Percentiles rank a stretch among this genome's conserved stretches.
phyloP scores from a whole-genome alignment of 2,797 vertebrate genomes.

The Chelon auratus region DNA sequence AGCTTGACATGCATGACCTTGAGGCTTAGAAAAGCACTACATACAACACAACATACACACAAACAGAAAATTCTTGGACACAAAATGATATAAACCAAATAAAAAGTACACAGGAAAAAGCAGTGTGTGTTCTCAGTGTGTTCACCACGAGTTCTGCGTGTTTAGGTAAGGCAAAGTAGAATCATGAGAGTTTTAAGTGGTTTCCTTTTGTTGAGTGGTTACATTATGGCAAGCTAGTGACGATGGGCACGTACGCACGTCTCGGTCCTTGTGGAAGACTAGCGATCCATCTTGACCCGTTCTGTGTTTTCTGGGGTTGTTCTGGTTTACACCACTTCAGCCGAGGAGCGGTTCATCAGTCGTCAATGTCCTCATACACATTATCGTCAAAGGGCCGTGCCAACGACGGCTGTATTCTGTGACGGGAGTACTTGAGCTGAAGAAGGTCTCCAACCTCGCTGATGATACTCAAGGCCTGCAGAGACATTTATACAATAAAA shows the following conservation, averaged over 20 bases:
- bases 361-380: slow-evolving; percentile 70
- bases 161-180: slow-evolving; percentile 56
- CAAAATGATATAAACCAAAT: slow-evolving; percentile 20
- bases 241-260: slow-evolving; percentile 43
- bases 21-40: slow-evolving; percentile 1
- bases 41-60: neutral
- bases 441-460: slow-evolving; percentile 90
- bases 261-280: slow-evolving; percentile 60
- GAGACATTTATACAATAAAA: slow-evolving; percentile 54
- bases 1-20: slow-evolving; percentile 8
- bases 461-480: slow-evolving; percentile 88
- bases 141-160: slow-evolving; percentile 26
- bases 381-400: slow-evolving; percentile 84
- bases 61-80: neutral
- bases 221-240: slow-evolving; percentile 38
- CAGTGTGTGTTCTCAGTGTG: slow-evolving; percentile 31
- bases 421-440: slow-evolving; percentile 91
- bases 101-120: slow-evolving; percentile 10
- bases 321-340: slow-evolving; percentile 25
- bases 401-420: slow-evolving; percentile 82
- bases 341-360: slow-evolving; percentile 47
- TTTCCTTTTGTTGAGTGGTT: slow-evolving; percentile 18
- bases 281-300: slow-evolving; percentile 41
- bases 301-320: slow-evolving; percentile 15
- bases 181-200: slow-evolving; percentile 16